phyloP scores from a whole-genome alignment of 2,797 vertebrate genomes.

The Chelmon rostratus region DNA sequence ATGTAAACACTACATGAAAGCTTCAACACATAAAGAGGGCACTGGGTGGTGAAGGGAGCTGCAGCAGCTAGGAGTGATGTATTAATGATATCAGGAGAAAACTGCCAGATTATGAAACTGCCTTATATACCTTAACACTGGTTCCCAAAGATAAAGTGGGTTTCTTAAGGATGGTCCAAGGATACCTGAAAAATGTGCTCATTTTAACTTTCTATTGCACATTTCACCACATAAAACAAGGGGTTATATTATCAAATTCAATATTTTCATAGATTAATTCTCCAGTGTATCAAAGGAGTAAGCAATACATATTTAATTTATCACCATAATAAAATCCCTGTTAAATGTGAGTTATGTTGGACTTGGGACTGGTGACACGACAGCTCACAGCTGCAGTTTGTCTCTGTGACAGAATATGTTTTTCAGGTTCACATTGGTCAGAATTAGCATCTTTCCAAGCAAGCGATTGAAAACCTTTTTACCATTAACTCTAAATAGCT shows the following conservation, averaged over 20 bases:
- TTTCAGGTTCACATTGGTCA: too few species aligned
- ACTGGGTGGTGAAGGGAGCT: neutral
- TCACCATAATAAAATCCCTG: too few species aligned
- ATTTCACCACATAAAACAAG: neutral
- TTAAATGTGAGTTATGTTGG: too few species aligned
- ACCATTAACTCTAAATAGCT: too few species aligned
- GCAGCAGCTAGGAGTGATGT: conserved; percentile 1
- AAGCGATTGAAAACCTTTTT: neutral
- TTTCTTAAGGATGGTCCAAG: neutral
- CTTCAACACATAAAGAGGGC: neutral
- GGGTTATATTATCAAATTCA: neutral
- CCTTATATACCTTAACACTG: neutral
- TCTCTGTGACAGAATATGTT: too few species aligned
- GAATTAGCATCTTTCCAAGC: neutral
- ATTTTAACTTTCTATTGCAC: neutral
- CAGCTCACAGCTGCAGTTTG: too few species aligned
- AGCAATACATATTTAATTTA: neutral
- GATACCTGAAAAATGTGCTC: neutral
- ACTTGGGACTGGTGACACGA: too few species aligned
- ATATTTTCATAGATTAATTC: neutral
- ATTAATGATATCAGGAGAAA: neutral
- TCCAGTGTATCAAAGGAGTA: neutral
- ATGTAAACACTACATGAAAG: neutral
- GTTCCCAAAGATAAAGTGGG: too few species aligned
- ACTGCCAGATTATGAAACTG: neutral